Evolutionary conservation across 2,888 invertebrate genomes (phyloP).

Genomic region (Tineola bisselliella): DNA sequence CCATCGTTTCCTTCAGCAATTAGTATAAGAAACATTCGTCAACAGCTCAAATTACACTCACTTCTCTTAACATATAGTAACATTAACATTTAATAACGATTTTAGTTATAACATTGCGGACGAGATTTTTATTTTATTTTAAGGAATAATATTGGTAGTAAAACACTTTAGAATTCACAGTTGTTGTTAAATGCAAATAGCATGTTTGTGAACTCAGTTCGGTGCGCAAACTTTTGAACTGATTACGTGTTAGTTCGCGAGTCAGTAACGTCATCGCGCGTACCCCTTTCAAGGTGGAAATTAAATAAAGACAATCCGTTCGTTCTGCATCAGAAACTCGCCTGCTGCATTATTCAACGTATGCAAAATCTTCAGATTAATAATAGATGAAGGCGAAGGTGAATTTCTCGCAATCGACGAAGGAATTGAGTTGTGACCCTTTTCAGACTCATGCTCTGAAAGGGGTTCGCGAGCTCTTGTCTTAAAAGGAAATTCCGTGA

Average conservation of each 20-base stretch:
- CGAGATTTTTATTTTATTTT: too few species aligned
- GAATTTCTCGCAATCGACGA: slow-evolving; percentile 38
- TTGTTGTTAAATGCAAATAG: not conserved
- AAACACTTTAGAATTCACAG: too few species aligned
- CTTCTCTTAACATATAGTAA: slow-evolving; percentile 15
- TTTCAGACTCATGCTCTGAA: slow-evolving; percentile 30
- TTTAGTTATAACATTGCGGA: too few species aligned
- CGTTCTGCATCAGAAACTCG: slow-evolving; percentile 40
- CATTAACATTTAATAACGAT: not conserved
- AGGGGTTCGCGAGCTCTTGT: slow-evolving; percentile 33
- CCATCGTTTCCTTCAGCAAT: slow-evolving; percentile 22
- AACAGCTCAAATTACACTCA: slow-evolving; percentile 21
- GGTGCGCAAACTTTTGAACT: slow-evolving; percentile 19
- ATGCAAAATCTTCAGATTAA: slow-evolving; percentile 52
- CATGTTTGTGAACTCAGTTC: not conserved
- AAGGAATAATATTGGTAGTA: too few species aligned
- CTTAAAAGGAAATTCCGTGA: slow-evolving; percentile 23
- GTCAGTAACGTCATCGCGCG: slow-evolving; percentile 23
- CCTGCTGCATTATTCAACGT: slow-evolving; percentile 51
- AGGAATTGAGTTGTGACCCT: slow-evolving; percentile 41
- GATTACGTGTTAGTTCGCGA: slow-evolving; percentile 30
- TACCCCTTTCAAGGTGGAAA: slow-evolving; percentile 34
- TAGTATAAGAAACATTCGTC: slow-evolving; percentile 24
- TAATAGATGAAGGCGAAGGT: slow-evolving; percentile 51
- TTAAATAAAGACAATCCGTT: slow-evolving; percentile 52